Percentiles rank a stretch among this genome's conserved stretches.
Conservation (phyloP, 2,797 vertebrate genomes). For the Carcharodon carcharias region DNA sequence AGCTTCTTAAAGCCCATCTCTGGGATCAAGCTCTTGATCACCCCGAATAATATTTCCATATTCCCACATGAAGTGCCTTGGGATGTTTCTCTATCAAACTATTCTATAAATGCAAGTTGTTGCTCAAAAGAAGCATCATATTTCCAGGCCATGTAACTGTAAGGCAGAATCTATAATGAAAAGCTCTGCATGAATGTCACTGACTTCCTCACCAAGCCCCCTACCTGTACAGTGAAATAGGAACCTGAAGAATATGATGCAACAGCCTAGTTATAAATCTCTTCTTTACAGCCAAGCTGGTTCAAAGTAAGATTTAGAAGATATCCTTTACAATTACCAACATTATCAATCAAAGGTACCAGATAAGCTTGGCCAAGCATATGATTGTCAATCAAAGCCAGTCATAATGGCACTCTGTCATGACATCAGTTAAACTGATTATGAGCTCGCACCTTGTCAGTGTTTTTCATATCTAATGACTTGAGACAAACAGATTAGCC, state of each 20-base stretch:
- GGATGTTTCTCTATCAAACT: not conserved
- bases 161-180: not conserved
- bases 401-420: no score
- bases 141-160: not conserved
- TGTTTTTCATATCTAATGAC: no score
- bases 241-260: not conserved
- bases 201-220: not conserved
- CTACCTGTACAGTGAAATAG: not conserved
- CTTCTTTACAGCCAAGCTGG: not conserved
- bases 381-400: not conserved
- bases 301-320: not conserved
- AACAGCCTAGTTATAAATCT: not conserved
- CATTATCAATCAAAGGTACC: not conserved
- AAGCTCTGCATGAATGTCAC: not conserved
- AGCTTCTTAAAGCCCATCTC: not conserved
- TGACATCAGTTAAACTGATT: no score
- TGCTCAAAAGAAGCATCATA: not conserved
- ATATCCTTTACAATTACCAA: not conserved
- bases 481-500: no score
- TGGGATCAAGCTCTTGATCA: not conserved
- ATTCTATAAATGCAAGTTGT: not conserved
- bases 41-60: not conserved
- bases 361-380: not conserved
- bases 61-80: not conserved
- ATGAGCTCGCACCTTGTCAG: no score